Evolutionary conservation across 1,140 invertebrate species (phyloP), one percentile per base, ranked within the genome.

Genomic region (Drosophila hydei): DNA sequence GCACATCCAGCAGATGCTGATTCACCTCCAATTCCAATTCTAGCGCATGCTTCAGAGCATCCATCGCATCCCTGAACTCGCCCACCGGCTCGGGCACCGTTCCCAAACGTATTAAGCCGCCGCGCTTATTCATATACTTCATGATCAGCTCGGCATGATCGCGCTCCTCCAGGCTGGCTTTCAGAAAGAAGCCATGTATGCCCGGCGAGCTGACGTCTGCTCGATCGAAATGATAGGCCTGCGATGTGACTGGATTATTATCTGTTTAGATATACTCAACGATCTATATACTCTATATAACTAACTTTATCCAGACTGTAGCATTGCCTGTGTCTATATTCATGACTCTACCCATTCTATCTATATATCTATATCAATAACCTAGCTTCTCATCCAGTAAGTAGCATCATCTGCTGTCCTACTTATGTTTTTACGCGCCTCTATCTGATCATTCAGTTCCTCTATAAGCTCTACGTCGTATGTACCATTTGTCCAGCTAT

Each of bases 11-110:
- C 11, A 97, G 91, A 71, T 93, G 93, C 93, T 95, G 92, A 89
- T 97, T 97, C n/a, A 97, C 96, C 67, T 91, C 92, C 89, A 96
- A 96, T 91, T 98, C 97, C 72, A 97, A 92, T 21, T 94, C 88
- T 3, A 98, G 91, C 14, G 96, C 95, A n/a, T 93, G 92, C 42
- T 91, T 81, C 93, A 97, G 95, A 0, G 96, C 96, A 8, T 95
- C 94, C 75, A 95, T 90, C 0, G 93, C 93, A 36, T 92, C 93
- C 0, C 92, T 92, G 94, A 96, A 97, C 42, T 94, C 93, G 55
- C 93, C 92, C 47, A 93, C 91, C 8, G 96, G 96, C 47, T 93
- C 93, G 62, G 94, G 90, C 18, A 96, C 93, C 27, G 91, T 90
- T 19, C 75, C 85, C 7, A 95, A 85, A 23, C 91, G 67, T 27